These are phyloP conservation scores for Hylaeus volcanicus DNA, from an alignment of 1,140 invertebrate species.

Conservation along the genomic window DNA sequence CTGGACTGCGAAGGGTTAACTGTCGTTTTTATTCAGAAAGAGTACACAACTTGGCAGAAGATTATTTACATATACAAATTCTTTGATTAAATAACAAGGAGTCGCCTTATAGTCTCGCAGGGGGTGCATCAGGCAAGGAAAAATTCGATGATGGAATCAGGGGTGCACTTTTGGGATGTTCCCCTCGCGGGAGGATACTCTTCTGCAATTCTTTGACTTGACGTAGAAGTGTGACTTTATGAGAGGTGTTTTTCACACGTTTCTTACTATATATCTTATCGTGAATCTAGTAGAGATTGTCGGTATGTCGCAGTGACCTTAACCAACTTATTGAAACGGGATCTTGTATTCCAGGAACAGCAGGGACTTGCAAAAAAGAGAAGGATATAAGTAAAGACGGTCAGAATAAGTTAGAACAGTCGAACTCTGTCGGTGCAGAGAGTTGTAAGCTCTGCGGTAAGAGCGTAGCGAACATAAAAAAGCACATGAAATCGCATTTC, in stretches of 20 bases:
- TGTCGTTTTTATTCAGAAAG: too few species aligned
- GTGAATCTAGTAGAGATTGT: constrained; percentile 70
- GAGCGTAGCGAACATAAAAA: constrained; percentile 80
- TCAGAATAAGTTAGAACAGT: constrained; percentile 75
- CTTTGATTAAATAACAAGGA: too few species aligned
- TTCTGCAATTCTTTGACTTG: constrained; percentile 67
- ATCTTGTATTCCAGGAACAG: constrained; percentile 80
- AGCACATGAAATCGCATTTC: constrained; percentile 81
- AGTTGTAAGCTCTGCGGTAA: constrained; percentile 79
- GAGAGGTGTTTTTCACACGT: constrained; percentile 13
- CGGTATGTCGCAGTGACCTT: constrained; percentile 50
- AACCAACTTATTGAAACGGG: constrained; percentile 60
- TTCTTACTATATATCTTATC: constrained; percentile 39
- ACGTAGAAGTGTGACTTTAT: constrained; percentile 71
- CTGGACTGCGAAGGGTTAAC: too few species aligned
- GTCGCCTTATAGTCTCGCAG: too few species aligned
- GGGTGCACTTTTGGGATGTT: too few species aligned
- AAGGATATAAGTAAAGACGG: constrained; percentile 78
- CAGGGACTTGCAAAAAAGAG: constrained; percentile 77
- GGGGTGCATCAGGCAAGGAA: too few species aligned
- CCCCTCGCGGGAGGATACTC: constrained; percentile 48
- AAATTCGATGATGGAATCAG: too few species aligned
- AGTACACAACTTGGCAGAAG: too few species aligned
- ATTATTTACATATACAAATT: too few species aligned
- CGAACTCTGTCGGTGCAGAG: constrained; percentile 71